Base-by-base conservation (phyloP, 2,113 vertebrate species). In the Hippocampus abdominalis region DNA sequence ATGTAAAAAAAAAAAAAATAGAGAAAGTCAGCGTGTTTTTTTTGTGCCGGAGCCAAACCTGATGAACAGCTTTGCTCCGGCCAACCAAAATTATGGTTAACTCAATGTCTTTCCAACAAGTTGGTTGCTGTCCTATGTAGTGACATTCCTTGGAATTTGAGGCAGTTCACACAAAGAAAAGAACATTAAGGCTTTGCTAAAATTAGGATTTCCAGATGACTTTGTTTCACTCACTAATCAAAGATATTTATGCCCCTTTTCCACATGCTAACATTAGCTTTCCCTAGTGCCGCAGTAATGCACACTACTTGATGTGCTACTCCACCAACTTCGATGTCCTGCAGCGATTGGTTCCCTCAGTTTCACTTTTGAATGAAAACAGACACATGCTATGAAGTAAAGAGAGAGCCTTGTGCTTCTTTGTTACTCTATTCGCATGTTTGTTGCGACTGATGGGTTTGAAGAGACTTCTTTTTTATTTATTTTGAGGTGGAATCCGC, bases 171-270 rank as follows among this genome's bases (percentile, higher is more conserved):
- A 70, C 74, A 74, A 76, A 81, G 72, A 69, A 36, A 62, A 78
- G 68, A 75, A 77, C 64, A 70, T 82, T 88, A 87, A 87, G 82
- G 84, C 87, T 83, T 66, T 60, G 82, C 81, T 84, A 73, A 51
- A 80, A 84, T 77, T 42, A 48, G 72, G 80, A 85, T 85, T 83
- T 81, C 78, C 81, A 54, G 76, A 73, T 27, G 15, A 82, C 81
- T 82, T 78, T 36, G 56, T 25, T 70, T 84, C 66, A 49, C 68
- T 75, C 78, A 79, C 71, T 71, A 77, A 83, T 79, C 77, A 11
- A 39, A 64, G 62, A 15, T 40, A 64, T 6, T 16, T 4, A 40
- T 21, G 36, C 36, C 20, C 39, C 61, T 63, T 63, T 64, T 46
- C 62, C 40, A 64, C 53, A 56, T 23, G 7, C n/a, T 25, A 56